Evolutionary conservation across 2,113 vertebrate species (phyloP).

Genomic region (Zosterops lateralis): DNA sequence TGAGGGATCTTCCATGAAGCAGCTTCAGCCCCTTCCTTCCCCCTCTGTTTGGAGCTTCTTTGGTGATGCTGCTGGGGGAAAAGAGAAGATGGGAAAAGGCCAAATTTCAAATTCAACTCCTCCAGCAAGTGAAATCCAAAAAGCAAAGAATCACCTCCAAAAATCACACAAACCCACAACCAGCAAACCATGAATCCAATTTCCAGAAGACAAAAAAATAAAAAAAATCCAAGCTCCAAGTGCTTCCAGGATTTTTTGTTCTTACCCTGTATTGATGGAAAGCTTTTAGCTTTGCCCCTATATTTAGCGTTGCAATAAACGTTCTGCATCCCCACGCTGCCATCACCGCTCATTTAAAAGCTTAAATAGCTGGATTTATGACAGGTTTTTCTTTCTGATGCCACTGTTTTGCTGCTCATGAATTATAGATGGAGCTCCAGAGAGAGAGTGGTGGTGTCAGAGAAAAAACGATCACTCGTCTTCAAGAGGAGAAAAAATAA

Average conservation of each 20-base stretch:
- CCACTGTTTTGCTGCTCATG: slow-evolving; percentile 3
- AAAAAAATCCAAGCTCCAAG: neutral
- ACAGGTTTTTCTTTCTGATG: slow-evolving; percentile 24
- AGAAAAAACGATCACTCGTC: neutral
- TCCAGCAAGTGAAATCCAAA: neutral
- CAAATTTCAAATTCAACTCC: neutral
- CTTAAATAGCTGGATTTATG: neutral
- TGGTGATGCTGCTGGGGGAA: neutral
- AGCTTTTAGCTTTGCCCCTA: neutral
- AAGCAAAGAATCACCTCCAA: neutral
- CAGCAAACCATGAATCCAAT: neutral
- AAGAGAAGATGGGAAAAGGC: neutral
- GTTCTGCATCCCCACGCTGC: neutral
- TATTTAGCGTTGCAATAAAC: slow-evolving; percentile 10
- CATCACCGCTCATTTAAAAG: neutral
- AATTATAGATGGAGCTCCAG: slow-evolving; percentile 10
- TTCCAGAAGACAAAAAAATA: neutral
- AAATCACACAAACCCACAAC: neutral
- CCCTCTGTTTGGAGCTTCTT: no score
- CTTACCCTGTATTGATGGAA: neutral
- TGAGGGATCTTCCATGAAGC: neutral
- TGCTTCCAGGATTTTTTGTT: neutral
- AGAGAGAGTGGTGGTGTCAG: neutral
- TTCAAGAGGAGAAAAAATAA: neutral
- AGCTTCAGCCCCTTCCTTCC: neutral